phyloP scores from a whole-genome alignment of 2,113 vertebrate genomes.

The Lasiurus cinereus region DNA sequence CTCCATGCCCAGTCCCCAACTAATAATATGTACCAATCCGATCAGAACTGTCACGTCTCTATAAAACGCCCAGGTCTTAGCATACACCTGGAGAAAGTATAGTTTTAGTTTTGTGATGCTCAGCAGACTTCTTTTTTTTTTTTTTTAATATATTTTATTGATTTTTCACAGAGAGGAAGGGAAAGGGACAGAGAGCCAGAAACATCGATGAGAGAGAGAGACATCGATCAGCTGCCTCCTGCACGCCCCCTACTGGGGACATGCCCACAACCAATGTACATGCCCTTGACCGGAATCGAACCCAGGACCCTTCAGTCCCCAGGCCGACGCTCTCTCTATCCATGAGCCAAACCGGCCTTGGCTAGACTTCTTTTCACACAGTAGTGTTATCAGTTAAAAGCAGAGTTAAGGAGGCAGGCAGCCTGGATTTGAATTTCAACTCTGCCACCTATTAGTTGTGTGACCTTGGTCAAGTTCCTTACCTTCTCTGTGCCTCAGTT shows the following conservation, averaged over 20 bases:
- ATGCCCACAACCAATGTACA: no score
- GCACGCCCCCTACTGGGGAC: no score
- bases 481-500: not conserved
- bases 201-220: no score
- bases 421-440: not conserved
- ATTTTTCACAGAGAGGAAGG: no score
- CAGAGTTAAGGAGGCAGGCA: not conserved
- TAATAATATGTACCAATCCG: not conserved
- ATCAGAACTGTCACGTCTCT: not conserved
- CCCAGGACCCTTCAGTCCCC: no score
- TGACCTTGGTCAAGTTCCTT: not conserved
- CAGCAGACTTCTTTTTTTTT: not conserved
- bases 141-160: no score
- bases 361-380: not conserved
- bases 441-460: not conserved
- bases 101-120: not conserved
- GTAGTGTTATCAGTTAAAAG: not conserved
- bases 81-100: not conserved
- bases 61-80: not conserved
- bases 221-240: no score
- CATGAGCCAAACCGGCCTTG: no score
- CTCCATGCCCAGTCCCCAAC: not conserved
- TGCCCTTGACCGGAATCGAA: no score
- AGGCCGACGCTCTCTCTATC: no score
- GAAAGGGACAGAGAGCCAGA: no score